A percentile compares a stretch with the other conserved stretches of the same genome.
phyloP scores from a whole-genome alignment of 1,140 invertebrate species.

The Calosoma granatense region DNA sequence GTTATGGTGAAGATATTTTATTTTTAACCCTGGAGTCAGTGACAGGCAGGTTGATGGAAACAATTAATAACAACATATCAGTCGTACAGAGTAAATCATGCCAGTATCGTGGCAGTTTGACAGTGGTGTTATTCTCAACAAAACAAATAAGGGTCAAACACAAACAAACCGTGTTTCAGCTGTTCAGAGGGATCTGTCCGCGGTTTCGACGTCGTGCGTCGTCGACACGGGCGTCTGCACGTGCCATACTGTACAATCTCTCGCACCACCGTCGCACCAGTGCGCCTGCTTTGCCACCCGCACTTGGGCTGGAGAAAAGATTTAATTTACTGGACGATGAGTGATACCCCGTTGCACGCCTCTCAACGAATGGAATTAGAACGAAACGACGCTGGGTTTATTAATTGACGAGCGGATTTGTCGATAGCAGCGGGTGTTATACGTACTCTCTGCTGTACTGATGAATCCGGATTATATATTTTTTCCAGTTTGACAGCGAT shows the following conservation, averaged over 20 bases:
- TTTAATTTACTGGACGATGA: neutral
- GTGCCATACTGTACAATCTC: no score
- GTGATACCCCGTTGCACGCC: neutral
- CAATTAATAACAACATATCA: neutral
- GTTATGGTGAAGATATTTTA: neutral
- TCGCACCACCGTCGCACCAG: no score
- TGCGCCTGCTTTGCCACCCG: no score
- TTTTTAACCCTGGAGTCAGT: neutral
- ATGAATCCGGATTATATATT: neutral
- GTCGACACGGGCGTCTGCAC: no score
- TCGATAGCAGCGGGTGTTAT: neutral
- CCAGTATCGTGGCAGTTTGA: neutral
- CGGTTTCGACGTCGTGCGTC: no score
- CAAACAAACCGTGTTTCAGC: neutral
- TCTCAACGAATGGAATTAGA: neutral
- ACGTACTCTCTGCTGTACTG: neutral
- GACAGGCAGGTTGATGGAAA: no score
- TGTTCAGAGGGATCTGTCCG: neutral
- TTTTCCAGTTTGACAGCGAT: neutral
- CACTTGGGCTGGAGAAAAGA: no score
- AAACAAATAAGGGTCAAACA: slow-evolving; percentile 4
- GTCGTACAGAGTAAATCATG: neutral
- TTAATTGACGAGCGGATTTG: neutral
- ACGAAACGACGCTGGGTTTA: neutral
- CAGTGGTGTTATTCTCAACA: neutral